Percentiles rank a stretch among this genome's conserved stretches.
phyloP scores from a whole-genome alignment of 1,140 invertebrate genomes.

The Leptinotarsa defecta region DNA sequence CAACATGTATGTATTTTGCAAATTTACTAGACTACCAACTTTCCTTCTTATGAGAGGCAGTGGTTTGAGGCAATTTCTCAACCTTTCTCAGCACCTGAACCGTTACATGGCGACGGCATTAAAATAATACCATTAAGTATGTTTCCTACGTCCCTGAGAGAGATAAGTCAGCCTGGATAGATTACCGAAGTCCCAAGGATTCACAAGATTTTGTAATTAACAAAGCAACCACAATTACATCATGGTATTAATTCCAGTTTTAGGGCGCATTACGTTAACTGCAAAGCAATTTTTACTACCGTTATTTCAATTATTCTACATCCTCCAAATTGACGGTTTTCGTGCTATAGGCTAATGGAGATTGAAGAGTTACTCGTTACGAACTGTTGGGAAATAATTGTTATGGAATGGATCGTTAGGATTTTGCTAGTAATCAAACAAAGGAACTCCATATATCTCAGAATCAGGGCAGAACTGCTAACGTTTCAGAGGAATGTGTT shows the following conservation, averaged over 20 bases:
- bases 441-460: too few species aligned
- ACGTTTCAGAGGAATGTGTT: too few species aligned
- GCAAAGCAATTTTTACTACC: not conserved
- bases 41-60: too few species aligned
- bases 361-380: not conserved
- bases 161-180: not conserved
- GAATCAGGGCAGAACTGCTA: too few species aligned
- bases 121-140: not conserved
- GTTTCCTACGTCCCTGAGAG: not conserved
- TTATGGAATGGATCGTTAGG: not conserved
- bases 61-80: too few species aligned
- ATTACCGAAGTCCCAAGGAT: not conserved
- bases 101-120: not conserved
- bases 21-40: too few species aligned
- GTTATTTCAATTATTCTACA: not conserved
- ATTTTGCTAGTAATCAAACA: too few species aligned
- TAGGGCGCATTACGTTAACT: not conserved
- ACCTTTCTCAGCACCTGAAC: too few species aligned
- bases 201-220: conserved; percentile 4
- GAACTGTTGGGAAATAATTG: not conserved
- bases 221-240: conserved; percentile 8
- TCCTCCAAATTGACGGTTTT: not conserved
- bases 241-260: not conserved
- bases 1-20: too few species aligned
- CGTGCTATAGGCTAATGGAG: conserved; percentile 1